Evolutionary conservation across 2,888 invertebrate species (phyloP).

Genomic region (Napeogenes inachia): DNA sequence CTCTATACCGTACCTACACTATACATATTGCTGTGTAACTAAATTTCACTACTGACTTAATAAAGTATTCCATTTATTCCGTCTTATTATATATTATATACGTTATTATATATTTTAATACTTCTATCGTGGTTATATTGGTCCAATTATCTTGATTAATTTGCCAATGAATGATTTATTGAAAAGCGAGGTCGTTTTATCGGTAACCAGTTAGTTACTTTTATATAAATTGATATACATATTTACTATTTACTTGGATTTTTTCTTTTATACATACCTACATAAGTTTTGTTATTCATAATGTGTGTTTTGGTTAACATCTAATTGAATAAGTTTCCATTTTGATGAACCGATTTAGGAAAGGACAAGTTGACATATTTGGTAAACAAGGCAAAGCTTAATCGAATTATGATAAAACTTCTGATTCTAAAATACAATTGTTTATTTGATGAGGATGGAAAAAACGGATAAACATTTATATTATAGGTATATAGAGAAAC

Average conservation of each 20-base stretch:
- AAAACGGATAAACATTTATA: too few relatives aligned
- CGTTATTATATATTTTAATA: background rate
- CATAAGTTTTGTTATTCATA: too few relatives aligned
- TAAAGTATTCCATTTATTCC: too few relatives aligned
- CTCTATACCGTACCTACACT: too few relatives aligned
- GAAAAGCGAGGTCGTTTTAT: conserved; percentile 1
- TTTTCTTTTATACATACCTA: too few relatives aligned
- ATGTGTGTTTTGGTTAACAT: conserved; percentile 14
- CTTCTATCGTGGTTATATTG: conserved; percentile 13
- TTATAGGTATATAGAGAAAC: too few relatives aligned
- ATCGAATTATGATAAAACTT: conserved; percentile 35
- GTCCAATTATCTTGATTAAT: conserved; percentile 22
- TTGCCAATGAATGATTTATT: conserved; percentile 25
- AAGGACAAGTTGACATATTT: conserved; percentile 58
- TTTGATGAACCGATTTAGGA: conserved; percentile 52
- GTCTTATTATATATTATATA: background rate
- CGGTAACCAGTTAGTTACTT: background rate
- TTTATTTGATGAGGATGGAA: too few relatives aligned
- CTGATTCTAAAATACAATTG: too few relatives aligned
- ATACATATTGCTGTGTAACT: too few relatives aligned
- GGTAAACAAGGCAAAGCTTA: conserved; percentile 45
- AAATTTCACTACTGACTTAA: too few relatives aligned
- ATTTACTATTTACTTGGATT: too few relatives aligned
- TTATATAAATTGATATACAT: background rate
- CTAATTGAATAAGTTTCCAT: conserved; percentile 31